These are phyloP conservation scores for Phocoena sinus DNA, from an alignment of 2,113 vertebrate species.

Conservation along the genomic window DNA sequence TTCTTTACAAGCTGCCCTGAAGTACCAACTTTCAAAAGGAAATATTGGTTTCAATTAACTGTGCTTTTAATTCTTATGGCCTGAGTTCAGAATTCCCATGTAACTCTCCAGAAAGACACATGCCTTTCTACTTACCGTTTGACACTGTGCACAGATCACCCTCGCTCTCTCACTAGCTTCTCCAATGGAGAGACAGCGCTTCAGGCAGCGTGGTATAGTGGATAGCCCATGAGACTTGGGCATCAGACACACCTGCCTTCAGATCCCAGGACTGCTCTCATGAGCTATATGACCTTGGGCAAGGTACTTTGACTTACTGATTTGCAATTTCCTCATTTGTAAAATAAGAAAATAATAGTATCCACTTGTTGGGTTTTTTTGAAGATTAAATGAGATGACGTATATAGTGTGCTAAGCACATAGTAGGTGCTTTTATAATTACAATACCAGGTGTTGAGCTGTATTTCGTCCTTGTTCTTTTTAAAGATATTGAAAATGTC, in stretches of 20 bases:
- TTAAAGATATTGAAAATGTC: slow-evolving; percentile 10
- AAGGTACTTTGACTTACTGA: background rate
- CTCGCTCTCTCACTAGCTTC: background rate
- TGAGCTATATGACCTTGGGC: background rate
- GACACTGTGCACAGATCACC: background rate
- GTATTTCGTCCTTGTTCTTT: background rate
- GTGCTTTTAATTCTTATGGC: slow-evolving; percentile 13
- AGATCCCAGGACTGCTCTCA: background rate
- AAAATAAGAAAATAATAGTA: slow-evolving; percentile 17
- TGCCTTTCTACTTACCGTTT: background rate
- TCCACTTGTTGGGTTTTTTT: background rate
- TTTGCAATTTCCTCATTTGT: background rate
- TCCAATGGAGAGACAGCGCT: background rate
- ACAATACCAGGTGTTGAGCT: background rate
- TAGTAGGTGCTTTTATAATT: background rate
- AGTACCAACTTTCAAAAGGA: background rate
- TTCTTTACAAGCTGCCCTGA: background rate
- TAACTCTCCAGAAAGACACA: background rate
- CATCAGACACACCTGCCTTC: background rate
- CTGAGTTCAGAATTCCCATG: background rate
- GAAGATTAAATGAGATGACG: background rate
- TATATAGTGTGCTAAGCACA: background rate
- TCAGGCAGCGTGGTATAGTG: background rate
- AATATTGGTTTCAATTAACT: background rate
- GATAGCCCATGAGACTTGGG: background rate